phyloP scores from a whole-genome alignment of 30 jellyfish, hydroid and myxozoan genomes.

The Nemopilema nomurai region DNA sequence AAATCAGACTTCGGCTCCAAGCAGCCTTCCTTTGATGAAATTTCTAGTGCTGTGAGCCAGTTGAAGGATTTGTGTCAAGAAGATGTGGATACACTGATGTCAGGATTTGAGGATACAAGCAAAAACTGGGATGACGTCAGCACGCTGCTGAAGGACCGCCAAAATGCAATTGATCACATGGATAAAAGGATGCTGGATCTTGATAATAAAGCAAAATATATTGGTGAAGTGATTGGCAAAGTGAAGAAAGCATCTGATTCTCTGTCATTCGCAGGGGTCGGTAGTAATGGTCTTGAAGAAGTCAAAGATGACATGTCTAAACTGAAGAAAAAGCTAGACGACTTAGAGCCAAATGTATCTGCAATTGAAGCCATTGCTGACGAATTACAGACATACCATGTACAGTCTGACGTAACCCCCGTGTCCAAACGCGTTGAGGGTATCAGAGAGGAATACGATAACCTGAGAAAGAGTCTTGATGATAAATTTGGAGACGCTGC shows the following conservation, averaged over 20 bases:
- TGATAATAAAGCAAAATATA: slow-evolving; percentile 45
- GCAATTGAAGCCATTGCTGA: slow-evolving; percentile 43
- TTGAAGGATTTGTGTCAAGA: slow-evolving; percentile 60
- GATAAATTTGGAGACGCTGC: slow-evolving; percentile 49
- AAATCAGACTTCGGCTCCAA: slow-evolving; percentile 43
- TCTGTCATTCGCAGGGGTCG: slow-evolving; percentile 46
- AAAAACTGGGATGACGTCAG: slow-evolving; percentile 72
- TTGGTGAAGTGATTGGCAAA: slow-evolving; percentile 64
- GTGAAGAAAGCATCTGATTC: slow-evolving; percentile 66
- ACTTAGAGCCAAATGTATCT: slow-evolving; percentile 65
- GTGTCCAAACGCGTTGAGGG: slow-evolving; percentile 77
- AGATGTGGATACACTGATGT: slow-evolving; percentile 54
- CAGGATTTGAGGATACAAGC: slow-evolving; percentile 36
- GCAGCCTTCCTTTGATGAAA: slow-evolving; percentile 54
- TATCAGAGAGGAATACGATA: slow-evolving; percentile 69
- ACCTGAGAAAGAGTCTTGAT: slow-evolving; percentile 27
- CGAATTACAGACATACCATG: slow-evolving; percentile 65
- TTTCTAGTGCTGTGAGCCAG: slow-evolving; percentile 33
- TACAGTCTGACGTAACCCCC: slow-evolving; percentile 71
- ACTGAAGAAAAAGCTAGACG: slow-evolving; percentile 62
- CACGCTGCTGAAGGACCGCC: slow-evolving; percentile 66
- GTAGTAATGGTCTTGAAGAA: slow-evolving; percentile 37
- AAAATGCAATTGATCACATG: slow-evolving; percentile 65
- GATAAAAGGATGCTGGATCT: slow-evolving; percentile 62
- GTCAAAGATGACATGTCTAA: slow-evolving; percentile 54